Evolutionary conservation across 2,113 vertebrate genomes (phyloP), one percentile per base, ranked within the genome.

Genomic region (Oncorhynchus masou): DNA sequence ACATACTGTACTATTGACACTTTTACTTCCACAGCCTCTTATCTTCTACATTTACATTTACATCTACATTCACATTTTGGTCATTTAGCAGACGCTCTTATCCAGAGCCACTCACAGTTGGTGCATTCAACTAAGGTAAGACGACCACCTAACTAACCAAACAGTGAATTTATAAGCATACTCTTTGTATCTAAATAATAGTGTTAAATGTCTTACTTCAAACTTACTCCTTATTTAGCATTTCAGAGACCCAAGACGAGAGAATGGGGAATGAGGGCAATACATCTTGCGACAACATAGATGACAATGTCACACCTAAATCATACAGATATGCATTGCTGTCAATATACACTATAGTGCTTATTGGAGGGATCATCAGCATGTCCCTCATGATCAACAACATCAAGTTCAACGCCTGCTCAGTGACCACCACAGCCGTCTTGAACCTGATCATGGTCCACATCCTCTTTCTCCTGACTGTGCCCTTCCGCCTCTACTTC

Each of bases 401-500:
- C 6, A 84, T 96, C 20, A 94, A 92, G 81, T 94, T 94, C 88
- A 95, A 94, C 83, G 85, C 89, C 2, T 88, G 93, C 2, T 95
- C 95, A 0, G 89, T 94, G 84, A 96, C 95, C 39, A 95, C 90
- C 0, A 93, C 92, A 0, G 94, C 93, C 0, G 89, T 95, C 1
- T 68, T 95, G 31, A 96, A 96, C 84, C 88, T 96, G 25, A 90
- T 96, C 0, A 79, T 91, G 16, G 88, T 94, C 1, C 95, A 96
- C 54, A 64, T 87, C 1, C 68, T 95, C 5, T 95, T 96, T 7
- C 92, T 96, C 13, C 34, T 94, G 62, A 96, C 95, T 0, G 87
- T 96, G 29, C 95, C 95, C 0, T 96, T 96, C 76, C 94, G 95
- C 12, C 74, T 96, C 29, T 74, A 86, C 74, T 96, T 94, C 64